phyloP scores from a whole-genome alignment of 2,888 invertebrate genomes.

The Molanna angustata region DNA sequence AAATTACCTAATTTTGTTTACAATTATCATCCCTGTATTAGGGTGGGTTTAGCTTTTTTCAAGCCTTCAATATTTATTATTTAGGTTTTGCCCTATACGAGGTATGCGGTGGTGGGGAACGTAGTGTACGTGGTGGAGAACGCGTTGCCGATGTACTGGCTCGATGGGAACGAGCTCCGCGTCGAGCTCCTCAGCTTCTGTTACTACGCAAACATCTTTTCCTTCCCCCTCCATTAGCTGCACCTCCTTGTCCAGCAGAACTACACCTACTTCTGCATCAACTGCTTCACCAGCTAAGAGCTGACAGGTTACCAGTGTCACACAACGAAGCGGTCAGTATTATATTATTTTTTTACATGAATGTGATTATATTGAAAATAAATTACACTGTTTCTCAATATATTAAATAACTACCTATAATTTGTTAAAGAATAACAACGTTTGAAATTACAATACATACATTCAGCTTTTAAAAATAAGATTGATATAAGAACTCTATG shows the following conservation, averaged over 20 bases:
- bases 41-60: no score
- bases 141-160: slow-evolving; percentile 94
- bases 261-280: slow-evolving; percentile 94
- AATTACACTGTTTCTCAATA: no score
- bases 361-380: no score
- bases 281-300: slow-evolving; percentile 83
- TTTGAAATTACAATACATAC: no score
- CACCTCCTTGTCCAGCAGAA: slow-evolving; percentile 68
- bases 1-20: no score
- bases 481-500: no score
- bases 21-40: no score
- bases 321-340: slow-evolving; percentile 88
- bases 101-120: slow-evolving; percentile 72
- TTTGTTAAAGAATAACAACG: no score
- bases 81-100: slow-evolving; percentile 90
- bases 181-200: slow-evolving; percentile 63
- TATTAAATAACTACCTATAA: no score
- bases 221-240: slow-evolving; percentile 44
- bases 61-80: no score
- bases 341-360: neutral
- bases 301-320: slow-evolving; percentile 88
- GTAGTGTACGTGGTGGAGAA: slow-evolving; percentile 80
- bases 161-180: slow-evolving; percentile 83
- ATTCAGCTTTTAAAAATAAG: no score
- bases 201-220: slow-evolving; percentile 54